Evolutionary conservation across 2,888 invertebrate genomes (phyloP), one percentile per base, ranked within the genome.

Genomic region (Xanthorhoe spadicearia): DNA sequence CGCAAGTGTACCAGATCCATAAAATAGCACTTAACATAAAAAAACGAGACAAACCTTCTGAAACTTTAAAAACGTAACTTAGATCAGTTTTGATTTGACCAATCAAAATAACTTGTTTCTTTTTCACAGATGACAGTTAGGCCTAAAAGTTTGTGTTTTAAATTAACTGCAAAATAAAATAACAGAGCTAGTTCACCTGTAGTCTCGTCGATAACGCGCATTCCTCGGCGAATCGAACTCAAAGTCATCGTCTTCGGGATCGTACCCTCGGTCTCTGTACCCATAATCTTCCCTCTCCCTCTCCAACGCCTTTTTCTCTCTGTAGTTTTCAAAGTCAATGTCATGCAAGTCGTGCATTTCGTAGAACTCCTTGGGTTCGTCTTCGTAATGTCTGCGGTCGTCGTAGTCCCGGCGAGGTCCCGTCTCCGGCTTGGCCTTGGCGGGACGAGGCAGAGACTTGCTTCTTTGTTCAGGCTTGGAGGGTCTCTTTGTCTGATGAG

Each of bases 311-410:
- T 83, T 92, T 77, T 75, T 90, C 79, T 95, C 94, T 43, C 91
- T 90, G 68, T 94, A 94, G 46, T 92, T 92, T 61, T 92, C 91
- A 62, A 86, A 90, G 53, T 93, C 92, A 0, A 92, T 91, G 6
- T 91, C 91, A 43, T 86, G 83, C 0, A 93, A 79, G 62, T 93
- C 92, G 23, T 90, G 92, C 90, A 92, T 91, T 70, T 91, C 90
- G 32, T 82, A 84, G 64, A 84, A 81, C 48, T 94, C 94, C n/a
- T 83, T 86, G 28, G 86, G 79, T 0, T 89, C 88, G 0, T 91
- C 83, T 62, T 91, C 82, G 69, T 83, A 83, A 64, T 83, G 75
- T 56, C 86, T 82, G 13, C 77, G 77, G 1, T 86, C 87, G 1
- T 88, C 86, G 17, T 83, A 86, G 9, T 90, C 88, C 13, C 86